These are phyloP conservation scores for Varanus komodoensis DNA, from an alignment of 2,113 vertebrate species.

Conservation along the genomic window DNA sequence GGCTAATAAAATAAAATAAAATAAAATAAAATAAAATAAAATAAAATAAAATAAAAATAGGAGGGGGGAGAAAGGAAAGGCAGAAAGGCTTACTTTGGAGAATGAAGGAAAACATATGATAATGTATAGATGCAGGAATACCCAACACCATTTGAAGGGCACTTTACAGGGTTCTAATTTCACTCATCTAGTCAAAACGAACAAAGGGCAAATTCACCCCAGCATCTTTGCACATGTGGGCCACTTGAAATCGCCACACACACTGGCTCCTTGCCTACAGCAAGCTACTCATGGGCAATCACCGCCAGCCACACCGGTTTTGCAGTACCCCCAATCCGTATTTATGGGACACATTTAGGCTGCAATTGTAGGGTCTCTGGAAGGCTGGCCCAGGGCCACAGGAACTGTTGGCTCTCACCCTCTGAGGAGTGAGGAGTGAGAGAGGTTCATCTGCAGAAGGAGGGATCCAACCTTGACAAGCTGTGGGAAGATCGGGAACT, in stretches of 20 bases:
- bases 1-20: slow-evolving; percentile 72
- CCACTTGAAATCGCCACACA: background rate
- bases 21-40: slow-evolving; percentile 75
- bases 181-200: background rate
- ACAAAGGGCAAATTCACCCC: background rate
- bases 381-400: background rate
- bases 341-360: background rate
- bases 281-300: background rate
- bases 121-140: background rate
- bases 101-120: slow-evolving; percentile 27
- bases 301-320: background rate
- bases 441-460: no score
- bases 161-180: background rate
- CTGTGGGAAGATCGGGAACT: no score
- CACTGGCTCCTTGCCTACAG: background rate
- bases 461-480: no score
- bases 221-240: no score
- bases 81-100: slow-evolving; percentile 24
- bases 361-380: background rate
- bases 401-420: background rate
- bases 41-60: slow-evolving; percentile 45
- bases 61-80: background rate
- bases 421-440: background rate
- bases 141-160: background rate
- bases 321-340: background rate